Evolutionary conservation across 2,797 vertebrate genomes (phyloP).

Genomic region (Paratrypauchen microcephalus): DNA sequence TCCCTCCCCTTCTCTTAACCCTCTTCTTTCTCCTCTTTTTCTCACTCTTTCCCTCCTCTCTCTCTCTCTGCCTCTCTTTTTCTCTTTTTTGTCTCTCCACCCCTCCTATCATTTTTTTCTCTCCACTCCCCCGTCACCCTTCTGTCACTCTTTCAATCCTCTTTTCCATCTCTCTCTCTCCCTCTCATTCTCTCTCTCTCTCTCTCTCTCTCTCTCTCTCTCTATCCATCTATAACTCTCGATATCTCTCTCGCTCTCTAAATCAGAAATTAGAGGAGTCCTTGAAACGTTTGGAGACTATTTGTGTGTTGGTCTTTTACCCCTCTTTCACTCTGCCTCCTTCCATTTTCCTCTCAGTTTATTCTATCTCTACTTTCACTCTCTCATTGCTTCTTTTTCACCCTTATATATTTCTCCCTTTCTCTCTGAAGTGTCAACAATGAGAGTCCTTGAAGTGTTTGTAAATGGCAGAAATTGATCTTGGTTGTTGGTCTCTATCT

Average conservation of each 20-base stretch:
- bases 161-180: no score
- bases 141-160: no score
- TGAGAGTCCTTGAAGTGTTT: no score
- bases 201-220: background rate
- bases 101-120: no score
- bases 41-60: background rate
- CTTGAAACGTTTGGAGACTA: slow-evolving; percentile 15
- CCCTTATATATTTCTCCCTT: no score
- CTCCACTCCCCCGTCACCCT: no score
- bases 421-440: no score
- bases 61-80: no score
- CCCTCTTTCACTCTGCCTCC: background rate
- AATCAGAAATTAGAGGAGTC: slow-evolving; percentile 15
- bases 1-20: background rate
- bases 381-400: background rate
- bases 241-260: background rate
- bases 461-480: no score
- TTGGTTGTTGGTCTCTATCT: no score
- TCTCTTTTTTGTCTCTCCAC: no score
- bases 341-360: background rate
- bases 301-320: background rate
- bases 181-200: background rate
- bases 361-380: background rate
- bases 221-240: background rate
- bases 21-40: slow-evolving; percentile 6